These are phyloP conservation scores for Clarias fuscus DNA, from an alignment of 2,797 vertebrate genomes.

Conservation along the genomic window DNA sequence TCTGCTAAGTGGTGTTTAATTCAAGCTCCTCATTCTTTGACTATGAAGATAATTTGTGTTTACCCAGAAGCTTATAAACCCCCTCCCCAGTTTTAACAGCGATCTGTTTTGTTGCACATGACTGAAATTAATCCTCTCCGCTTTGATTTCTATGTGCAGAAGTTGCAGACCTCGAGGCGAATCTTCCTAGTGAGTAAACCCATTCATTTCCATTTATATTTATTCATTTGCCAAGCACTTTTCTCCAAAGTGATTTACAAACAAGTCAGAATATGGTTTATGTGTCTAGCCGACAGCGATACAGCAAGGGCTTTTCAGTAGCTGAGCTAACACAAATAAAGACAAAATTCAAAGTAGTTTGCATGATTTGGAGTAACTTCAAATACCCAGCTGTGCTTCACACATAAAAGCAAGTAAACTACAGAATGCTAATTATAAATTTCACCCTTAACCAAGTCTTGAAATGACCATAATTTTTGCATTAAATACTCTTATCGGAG, in stretches of 20 bases:
- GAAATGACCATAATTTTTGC: background rate
- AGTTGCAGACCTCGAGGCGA: constrained; percentile 56
- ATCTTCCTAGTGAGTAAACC: constrained; percentile 21
- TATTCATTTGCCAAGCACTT: background rate
- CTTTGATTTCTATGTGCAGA: constrained; percentile 41
- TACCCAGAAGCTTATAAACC: background rate
- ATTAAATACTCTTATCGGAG: background rate
- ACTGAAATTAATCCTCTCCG: background rate
- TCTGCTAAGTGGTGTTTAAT: background rate
- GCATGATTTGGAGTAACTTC: background rate
- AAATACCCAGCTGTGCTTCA: background rate
- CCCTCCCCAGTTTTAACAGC: background rate
- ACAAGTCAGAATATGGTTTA: background rate
- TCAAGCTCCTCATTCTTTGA: background rate
- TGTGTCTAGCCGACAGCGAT: background rate
- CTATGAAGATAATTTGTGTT: background rate
- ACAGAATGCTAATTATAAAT: background rate
- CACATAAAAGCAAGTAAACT: background rate
- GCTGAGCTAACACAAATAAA: background rate
- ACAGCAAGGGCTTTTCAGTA: background rate
- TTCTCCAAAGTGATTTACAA: constrained; percentile 7
- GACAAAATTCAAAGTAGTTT: background rate
- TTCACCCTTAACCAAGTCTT: background rate
- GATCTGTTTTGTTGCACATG: background rate
- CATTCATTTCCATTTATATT: background rate